A percentile compares a stretch with the other conserved stretches of the same genome.
Evolutionary conservation across 2,113 vertebrate genomes (phyloP).

Genomic region (Antechinus flavipes): DNA sequence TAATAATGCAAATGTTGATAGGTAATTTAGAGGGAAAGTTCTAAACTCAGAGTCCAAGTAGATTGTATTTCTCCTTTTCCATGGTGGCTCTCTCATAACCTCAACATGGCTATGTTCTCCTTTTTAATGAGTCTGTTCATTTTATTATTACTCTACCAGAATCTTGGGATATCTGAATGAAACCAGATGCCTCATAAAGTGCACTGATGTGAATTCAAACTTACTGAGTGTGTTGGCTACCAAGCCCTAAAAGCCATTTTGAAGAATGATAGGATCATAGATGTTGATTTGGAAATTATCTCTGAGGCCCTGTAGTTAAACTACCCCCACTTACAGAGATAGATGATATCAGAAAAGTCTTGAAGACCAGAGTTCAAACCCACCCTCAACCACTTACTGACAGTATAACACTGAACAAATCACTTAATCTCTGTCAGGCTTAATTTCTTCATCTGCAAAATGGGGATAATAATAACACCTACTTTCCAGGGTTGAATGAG

Average conservation of each 20-base stretch:
- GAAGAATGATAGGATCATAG: neutral
- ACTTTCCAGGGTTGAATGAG: neutral
- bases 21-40: neutral
- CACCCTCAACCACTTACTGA: neutral
- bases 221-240: neutral
- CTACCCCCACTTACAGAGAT: neutral
- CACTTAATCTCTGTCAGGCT: neutral
- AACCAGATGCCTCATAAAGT: slow-evolving; percentile 21
- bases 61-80: neutral
- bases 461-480: neutral
- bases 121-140: neutral
- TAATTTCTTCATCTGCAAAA: neutral
- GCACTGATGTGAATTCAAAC: neutral
- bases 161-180: slow-evolving; percentile 14
- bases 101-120: neutral
- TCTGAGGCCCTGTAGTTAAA: neutral
- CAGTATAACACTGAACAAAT: neutral
- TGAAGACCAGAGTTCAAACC: neutral
- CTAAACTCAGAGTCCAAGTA: neutral
- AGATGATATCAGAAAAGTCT: neutral
- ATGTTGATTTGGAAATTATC: neutral
- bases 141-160: slow-evolving; percentile 6
- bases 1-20: neutral
- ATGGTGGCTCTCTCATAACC: neutral
- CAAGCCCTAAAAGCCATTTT: neutral